A percentile compares a stretch with the other conserved stretches of the same genome.
Conservation (phyloP, 2,113 vertebrate genomes). For the Apteryx owenii region DNA sequence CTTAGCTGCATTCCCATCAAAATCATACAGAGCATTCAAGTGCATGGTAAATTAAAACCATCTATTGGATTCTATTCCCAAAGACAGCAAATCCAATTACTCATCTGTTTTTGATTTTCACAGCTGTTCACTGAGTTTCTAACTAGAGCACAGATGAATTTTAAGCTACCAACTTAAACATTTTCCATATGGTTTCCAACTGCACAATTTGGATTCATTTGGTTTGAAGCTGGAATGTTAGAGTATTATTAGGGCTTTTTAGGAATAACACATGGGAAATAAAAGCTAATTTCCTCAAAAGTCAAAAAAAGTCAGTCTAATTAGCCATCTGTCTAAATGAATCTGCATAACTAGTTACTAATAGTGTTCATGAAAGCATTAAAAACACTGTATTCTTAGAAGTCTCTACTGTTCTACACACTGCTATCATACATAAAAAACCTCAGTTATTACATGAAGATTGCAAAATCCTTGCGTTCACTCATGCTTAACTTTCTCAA, state of each 20-base stretch:
- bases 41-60: background rate
- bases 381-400: background rate
- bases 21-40: background rate
- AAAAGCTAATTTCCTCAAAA: background rate
- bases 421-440: background rate
- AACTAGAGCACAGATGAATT: background rate
- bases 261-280: background rate
- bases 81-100: constrained; percentile 11
- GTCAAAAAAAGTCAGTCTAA: background rate
- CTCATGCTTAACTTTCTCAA: background rate
- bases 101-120: constrained; percentile 4
- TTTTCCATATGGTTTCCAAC: background rate
- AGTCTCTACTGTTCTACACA: background rate
- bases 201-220: background rate
- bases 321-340: background rate
- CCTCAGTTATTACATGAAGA: background rate
- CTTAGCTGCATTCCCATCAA: background rate
- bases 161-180: background rate
- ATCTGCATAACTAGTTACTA: background rate
- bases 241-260: background rate
- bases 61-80: background rate
- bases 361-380: background rate
- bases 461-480: background rate
- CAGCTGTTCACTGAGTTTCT: constrained; percentile 34
- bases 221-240: background rate